Evolutionary conservation across 2,888 invertebrate species (phyloP), one percentile per base, ranked within the genome.

Genomic region (Tyria jacobaeae): DNA sequence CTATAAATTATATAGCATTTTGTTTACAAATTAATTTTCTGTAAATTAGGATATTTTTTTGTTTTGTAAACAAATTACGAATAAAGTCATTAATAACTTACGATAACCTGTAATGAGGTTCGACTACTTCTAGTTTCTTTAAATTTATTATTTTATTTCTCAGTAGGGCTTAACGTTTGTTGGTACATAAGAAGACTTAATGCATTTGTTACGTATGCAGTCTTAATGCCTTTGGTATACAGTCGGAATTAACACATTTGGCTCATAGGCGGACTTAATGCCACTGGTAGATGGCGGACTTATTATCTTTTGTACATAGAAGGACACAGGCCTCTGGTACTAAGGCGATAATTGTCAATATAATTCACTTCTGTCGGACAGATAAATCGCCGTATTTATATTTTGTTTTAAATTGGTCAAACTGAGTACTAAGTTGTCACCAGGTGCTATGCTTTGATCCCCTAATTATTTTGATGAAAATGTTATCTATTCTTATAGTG

Each of bases 401-500:
- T 6, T 7, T 31, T 31, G 27, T 31, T 31, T 2, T 1, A 7
- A 31, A n/a, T n/a, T 31, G 27, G 7, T 31, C 4, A 10, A 17
- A 7, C 10, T 17, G 17, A 6, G 17, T 17, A 17, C 10, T 9
- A 41, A 10, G 17, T 17, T n/a, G 9, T 47, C 31, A 35, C 17
- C 12, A 34, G 61, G 62, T 65, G 74, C 66, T 71, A 66, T 66
- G 65, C 66, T 76, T 59, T 35, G 60, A 74, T 50, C 55, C 27
- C 17, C 7, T 59, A 64, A 64, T 74, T 68, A 75, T 76, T 74
- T 75, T 69, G 66, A 68, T 62, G 37, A 61, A 67, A 65, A 63
- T 81, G 80, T 78, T 80, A 74, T 84, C 79, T 89, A 89, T 89
- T 89, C 89, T 89, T 88, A 81, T 85, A 77, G 60, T 66, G 52